Conservation (phyloP, 2,888 invertebrate genomes). For the Carterocephalus palaemon region DNA sequence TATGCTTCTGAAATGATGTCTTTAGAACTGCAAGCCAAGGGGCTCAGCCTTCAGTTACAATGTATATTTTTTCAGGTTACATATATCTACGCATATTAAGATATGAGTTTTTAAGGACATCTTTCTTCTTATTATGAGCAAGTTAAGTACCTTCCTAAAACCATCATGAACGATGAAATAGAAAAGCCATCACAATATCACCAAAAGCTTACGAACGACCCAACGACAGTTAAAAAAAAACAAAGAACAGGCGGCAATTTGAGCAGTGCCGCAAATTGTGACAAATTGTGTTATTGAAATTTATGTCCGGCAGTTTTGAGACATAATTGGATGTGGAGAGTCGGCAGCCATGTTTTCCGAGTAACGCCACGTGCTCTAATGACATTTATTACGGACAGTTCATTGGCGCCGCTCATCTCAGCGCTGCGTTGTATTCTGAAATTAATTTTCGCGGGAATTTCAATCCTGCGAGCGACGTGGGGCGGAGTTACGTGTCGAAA, state of each 20-base stretch:
- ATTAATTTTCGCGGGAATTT: conserved; percentile 62
- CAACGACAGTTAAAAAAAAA: conserved; percentile 21
- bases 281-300: conserved; percentile 73
- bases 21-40: too few relatives aligned
- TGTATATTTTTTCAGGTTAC: too few relatives aligned
- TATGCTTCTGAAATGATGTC: too few relatives aligned
- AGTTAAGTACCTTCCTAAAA: too few relatives aligned
- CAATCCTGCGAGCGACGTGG: conserved; percentile 26
- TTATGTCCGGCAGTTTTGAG: conserved; percentile 71
- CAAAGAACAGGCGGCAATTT: conserved; percentile 16
- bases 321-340: conserved; percentile 68
- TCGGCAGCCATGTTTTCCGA: conserved; percentile 55
- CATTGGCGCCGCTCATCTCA: conserved; percentile 61
- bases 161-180: conserved; percentile 7
- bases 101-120: too few relatives aligned
- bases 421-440: conserved; percentile 46
- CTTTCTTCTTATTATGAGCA: too few relatives aligned
- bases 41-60: too few relatives aligned
- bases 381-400: conserved; percentile 70
- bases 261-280: conserved; percentile 58
- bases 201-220: too few relatives aligned
- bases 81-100: too few relatives aligned
- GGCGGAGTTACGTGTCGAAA: conserved; percentile 29
- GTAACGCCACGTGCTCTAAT: conserved; percentile 69
- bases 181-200: conserved; percentile 11